phyloP scores from a whole-genome alignment of 2,888 invertebrate species.

The Cryptocheilus praepositus region DNA sequence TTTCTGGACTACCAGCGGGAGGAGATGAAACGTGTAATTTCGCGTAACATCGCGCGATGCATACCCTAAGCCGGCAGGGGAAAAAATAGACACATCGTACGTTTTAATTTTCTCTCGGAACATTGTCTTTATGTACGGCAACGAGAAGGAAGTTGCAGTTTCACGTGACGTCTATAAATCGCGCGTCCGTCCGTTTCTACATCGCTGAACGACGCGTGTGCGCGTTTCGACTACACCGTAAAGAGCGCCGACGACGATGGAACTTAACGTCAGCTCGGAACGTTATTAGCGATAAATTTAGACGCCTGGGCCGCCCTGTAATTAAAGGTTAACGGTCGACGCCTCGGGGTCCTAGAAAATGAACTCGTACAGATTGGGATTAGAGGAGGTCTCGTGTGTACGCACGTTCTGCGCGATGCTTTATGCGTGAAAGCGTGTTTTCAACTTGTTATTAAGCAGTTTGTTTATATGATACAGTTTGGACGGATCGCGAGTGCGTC shows the following conservation, averaged over 20 bases:
- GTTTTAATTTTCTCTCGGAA: too few relatives aligned
- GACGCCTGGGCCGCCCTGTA: conserved; percentile 55
- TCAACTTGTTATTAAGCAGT: conserved; percentile 15
- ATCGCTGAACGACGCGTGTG: too few relatives aligned
- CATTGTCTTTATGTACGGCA: too few relatives aligned
- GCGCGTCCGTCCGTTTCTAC: too few relatives aligned
- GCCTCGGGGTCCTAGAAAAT: conserved; percentile 45
- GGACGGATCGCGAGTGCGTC: not conserved
- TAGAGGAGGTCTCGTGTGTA: conserved; percentile 18
- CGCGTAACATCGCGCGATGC: too few relatives aligned
- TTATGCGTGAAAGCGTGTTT: conserved; percentile 4
- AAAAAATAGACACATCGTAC: too few relatives aligned
- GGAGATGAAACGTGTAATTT: too few relatives aligned
- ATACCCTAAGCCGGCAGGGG: too few relatives aligned
- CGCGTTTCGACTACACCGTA: conserved; percentile 16
- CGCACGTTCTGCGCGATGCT: not conserved
- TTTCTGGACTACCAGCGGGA: too few relatives aligned
- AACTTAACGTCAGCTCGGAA: conserved; percentile 34
- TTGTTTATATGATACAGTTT: conserved; percentile 8
- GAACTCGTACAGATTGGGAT: conserved; percentile 50
- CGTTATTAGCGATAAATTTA: conserved; percentile 63
- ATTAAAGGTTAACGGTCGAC: conserved; percentile 57
- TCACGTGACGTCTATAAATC: too few relatives aligned
- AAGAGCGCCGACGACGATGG: conserved; percentile 24
- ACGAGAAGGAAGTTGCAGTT: too few relatives aligned